Evolutionary conservation across 2,797 vertebrate species (phyloP).

Genomic region (Falco concolor): DNA sequence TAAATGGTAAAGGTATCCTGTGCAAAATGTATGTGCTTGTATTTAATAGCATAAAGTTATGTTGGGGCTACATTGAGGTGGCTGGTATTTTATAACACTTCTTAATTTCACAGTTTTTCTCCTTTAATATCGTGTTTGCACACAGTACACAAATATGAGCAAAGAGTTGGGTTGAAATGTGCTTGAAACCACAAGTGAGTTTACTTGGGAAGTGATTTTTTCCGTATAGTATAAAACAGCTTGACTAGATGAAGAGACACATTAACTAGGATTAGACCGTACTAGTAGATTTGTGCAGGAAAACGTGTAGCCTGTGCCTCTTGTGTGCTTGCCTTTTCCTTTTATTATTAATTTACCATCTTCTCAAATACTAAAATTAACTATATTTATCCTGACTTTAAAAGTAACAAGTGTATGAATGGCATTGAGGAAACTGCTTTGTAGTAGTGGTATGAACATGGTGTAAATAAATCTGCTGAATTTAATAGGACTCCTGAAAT

Average conservation of each 20-base stretch:
- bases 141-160: background rate
- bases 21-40: background rate
- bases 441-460: background rate
- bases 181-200: background rate
- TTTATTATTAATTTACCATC: background rate
- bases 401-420: background rate
- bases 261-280: background rate
- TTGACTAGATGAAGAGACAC: background rate
- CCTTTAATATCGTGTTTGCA: background rate
- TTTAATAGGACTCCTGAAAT: background rate
- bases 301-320: background rate
- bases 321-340: background rate
- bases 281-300: background rate
- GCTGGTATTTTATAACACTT: background rate
- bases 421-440: background rate
- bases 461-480: background rate
- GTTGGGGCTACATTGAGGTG: rapidly evolving
- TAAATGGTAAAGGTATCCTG: background rate
- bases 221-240: background rate
- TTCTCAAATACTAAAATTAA: background rate
- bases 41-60: background rate
- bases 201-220: background rate
- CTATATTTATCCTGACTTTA: background rate
- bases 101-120: background rate
- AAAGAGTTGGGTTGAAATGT: background rate